These are phyloP conservation scores for Glandiceps talaboti DNA, from an alignment of 53 echinoderm and acorn worm genomes.

Conservation along the genomic window DNA sequence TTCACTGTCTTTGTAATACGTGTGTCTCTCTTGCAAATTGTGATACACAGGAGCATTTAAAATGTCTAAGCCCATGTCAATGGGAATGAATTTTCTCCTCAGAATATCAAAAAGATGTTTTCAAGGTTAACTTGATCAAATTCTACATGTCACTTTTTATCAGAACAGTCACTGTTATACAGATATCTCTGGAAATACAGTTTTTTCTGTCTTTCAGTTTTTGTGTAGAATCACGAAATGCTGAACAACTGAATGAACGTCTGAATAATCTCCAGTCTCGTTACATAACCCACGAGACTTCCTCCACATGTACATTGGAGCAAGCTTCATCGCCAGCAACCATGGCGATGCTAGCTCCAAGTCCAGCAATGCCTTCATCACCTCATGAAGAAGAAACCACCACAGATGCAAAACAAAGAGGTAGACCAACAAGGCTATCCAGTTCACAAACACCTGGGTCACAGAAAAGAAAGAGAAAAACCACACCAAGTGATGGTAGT, in stretches of 20 bases:
- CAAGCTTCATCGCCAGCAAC: constrained; percentile 47
- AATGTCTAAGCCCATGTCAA: too few relatives aligned
- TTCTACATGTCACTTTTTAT: too few relatives aligned
- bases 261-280: constrained; percentile 41
- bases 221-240: constrained; percentile 35
- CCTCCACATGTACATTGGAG: constrained; percentile 60
- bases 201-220: too few relatives aligned
- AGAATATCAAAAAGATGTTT: too few relatives aligned
- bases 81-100: too few relatives aligned
- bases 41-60: too few relatives aligned
- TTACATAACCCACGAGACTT: constrained; percentile 49
- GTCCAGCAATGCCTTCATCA: background rate
- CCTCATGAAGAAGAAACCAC: background rate
- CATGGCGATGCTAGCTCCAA: constrained; percentile 12
- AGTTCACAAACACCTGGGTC: background rate
- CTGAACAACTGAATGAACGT: constrained; percentile 24
- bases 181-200: too few relatives aligned
- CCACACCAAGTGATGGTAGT: background rate
- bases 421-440: background rate
- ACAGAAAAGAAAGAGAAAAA: background rate
- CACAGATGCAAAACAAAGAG: too few relatives aligned
- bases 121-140: too few relatives aligned
- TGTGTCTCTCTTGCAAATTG: too few relatives aligned
- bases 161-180: too few relatives aligned
- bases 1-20: too few relatives aligned